These are phyloP conservation scores for Heterochromis multidens DNA, from an alignment of 2,113 vertebrate species.

Conservation along the genomic window DNA sequence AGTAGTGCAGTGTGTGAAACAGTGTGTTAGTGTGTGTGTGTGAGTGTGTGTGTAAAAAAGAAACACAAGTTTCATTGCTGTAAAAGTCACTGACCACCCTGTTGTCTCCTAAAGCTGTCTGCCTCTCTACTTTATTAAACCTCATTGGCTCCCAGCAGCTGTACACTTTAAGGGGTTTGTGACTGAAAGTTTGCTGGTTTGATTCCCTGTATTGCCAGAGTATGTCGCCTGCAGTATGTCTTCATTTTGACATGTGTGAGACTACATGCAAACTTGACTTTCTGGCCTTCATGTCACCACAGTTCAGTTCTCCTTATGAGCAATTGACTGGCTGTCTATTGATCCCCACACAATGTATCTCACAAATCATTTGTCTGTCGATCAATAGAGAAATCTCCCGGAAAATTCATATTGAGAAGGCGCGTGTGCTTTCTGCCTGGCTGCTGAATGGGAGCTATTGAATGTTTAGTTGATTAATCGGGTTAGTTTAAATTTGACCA, in stretches of 20 bases:
- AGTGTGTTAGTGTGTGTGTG: neutral
- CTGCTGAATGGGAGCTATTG: conserved; percentile 79
- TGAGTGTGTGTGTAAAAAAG: neutral
- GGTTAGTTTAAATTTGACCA: conserved; percentile 96
- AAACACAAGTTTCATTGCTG: conserved; percentile 11
- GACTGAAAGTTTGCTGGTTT: neutral
- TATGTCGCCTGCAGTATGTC: neutral
- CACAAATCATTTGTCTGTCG: conserved; percentile 99
- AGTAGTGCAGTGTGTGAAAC: neutral
- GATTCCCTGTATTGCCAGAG: neutral
- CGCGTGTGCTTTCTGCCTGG: conserved; percentile 76
- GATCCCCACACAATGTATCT: conserved; percentile 94
- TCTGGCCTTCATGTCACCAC: conserved; percentile 76
- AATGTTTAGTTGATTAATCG: conserved; percentile 99
- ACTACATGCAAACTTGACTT: conserved; percentile 77
- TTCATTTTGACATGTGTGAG: conserved; percentile 17
- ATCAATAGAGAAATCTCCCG: conserved; percentile 99
- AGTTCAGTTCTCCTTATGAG: conserved; percentile 85
- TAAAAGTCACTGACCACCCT: conserved; percentile 44
- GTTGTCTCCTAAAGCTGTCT: neutral
- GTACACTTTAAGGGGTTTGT: neutral
- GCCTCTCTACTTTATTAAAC: neutral
- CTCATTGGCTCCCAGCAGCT: neutral
- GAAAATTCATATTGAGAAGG: conserved; percentile 99
- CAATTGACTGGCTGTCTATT: conserved; percentile 88